Evolutionary conservation across 1,140 invertebrate genomes (phyloP).

Genomic region (Calephelis virginiensis): DNA sequence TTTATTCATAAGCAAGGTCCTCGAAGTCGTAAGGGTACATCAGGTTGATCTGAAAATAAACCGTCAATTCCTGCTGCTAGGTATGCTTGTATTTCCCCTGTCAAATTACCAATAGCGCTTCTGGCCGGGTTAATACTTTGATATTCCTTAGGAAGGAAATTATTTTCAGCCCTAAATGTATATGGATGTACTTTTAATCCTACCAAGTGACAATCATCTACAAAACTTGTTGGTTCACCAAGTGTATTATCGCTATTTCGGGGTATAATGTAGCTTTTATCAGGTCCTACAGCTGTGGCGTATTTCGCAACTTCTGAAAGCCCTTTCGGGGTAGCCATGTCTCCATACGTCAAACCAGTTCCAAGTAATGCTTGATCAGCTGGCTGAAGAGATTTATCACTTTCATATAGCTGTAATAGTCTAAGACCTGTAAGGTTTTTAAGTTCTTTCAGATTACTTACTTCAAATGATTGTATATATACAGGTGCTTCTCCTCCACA

Average conservation of each 20-base stretch:
- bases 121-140: conserved; percentile 43
- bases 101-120: conserved; percentile 50
- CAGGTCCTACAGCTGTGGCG: conserved; percentile 63
- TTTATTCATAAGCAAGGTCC: conserved; percentile 33
- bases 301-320: conserved; percentile 59
- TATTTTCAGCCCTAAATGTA: conserved; percentile 65
- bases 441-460: conserved; percentile 62
- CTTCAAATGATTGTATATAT: conserved; percentile 70
- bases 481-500: conserved; percentile 42
- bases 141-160: conserved; percentile 57
- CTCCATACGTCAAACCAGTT: conserved; percentile 50
- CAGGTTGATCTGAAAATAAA: conserved; percentile 64
- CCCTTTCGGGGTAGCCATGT: conserved; percentile 62
- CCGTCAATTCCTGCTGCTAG: conserved; percentile 62
- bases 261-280: conserved; percentile 63
- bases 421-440: conserved; percentile 57
- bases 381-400: conserved; percentile 41
- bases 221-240: conserved; percentile 49
- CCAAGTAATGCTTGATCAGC: conserved; percentile 52
- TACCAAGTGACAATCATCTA: conserved; percentile 53
- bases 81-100: conserved; percentile 52
- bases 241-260: conserved; percentile 47
- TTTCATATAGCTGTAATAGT: conserved; percentile 54
- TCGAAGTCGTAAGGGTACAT: conserved; percentile 46
- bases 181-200: conserved; percentile 67